phyloP scores from a whole-genome alignment of 2,797 vertebrate genomes.

The Argentina silus region DNA sequence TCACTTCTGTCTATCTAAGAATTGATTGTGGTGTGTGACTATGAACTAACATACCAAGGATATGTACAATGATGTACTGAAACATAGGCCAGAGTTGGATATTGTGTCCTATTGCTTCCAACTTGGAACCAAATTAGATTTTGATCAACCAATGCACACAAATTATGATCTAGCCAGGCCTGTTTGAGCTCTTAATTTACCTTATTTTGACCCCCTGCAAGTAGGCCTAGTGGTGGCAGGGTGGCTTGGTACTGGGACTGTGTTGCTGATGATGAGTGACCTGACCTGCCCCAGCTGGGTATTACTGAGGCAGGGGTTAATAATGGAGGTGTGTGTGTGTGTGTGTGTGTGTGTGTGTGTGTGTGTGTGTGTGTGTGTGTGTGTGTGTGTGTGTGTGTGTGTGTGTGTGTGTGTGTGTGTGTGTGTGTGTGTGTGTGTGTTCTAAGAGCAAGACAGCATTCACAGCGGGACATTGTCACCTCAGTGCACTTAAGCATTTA shows the following conservation, averaged over 20 bases:
- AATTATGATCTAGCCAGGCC: too few species aligned
- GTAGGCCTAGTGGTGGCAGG: background rate
- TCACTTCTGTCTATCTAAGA: too few species aligned
- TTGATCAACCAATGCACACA: too few species aligned
- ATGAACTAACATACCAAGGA: too few species aligned
- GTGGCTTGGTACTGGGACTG: too few species aligned
- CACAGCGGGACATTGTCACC: conserved; percentile 12
- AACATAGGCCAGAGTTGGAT: too few species aligned
- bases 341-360: background rate
- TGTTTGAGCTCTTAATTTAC: background rate
- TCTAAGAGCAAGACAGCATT: background rate
- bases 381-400: conserved; percentile 14
- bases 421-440: background rate
- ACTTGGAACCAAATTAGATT: too few species aligned
- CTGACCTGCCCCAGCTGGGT: background rate
- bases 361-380: background rate
- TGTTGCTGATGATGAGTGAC: background rate
- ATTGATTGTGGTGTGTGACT: too few species aligned
- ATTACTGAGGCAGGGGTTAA: background rate
- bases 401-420: conserved; percentile 12
- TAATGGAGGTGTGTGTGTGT: background rate
- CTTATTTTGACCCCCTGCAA: background rate
- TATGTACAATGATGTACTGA: too few species aligned
- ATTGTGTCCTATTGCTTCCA: too few species aligned
- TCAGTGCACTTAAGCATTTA: conserved; percentile 17